phyloP scores from a whole-genome alignment of 2,888 invertebrate species.

The Mimumesa dahlbomi region DNA sequence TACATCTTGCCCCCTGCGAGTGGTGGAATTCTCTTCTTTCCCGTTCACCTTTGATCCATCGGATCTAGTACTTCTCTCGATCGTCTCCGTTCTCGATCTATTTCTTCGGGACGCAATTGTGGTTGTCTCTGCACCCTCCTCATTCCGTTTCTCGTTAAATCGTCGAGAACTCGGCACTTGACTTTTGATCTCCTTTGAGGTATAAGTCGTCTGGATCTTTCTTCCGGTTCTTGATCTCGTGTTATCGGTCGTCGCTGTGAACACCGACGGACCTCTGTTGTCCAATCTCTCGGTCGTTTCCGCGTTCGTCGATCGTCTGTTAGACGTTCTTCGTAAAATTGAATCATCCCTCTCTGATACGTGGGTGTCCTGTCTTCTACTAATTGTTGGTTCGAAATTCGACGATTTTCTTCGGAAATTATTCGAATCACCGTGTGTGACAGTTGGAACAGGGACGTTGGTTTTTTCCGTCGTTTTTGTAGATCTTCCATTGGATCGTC shows the following conservation, averaged over 20 bases:
- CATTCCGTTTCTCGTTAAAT: conserved; percentile 23
- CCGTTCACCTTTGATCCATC: conserved; percentile 22
- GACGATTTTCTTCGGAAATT: conserved; percentile 6
- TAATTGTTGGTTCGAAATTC: conserved; percentile 12
- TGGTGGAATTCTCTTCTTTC: conserved; percentile 9
- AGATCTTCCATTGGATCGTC: conserved; percentile 15
- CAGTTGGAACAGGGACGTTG: not conserved
- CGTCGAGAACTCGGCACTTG: conserved; percentile 48
- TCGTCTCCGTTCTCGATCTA: not conserved
- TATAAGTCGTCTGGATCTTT: conserved; percentile 67
- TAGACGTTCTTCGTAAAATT: conserved; percentile 3
- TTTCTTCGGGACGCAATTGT: conserved; percentile 14
- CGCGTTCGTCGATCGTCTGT: not conserved
- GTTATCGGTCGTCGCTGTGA: conserved; percentile 39
- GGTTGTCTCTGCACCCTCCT: conserved; percentile 12
- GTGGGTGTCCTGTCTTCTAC: conserved; percentile 39
- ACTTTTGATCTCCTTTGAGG: conserved; percentile 55
- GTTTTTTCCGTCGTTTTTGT: conserved; percentile 14
- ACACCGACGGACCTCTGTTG: conserved; percentile 50
- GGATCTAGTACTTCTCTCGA: conserved; percentile 21
- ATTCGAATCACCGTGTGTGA: conserved; percentile 14
- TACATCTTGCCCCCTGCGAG: conserved; percentile 48
- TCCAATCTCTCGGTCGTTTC: conserved; percentile 20
- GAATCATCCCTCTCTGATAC: conserved; percentile 21
- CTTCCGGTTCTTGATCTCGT: conserved; percentile 71